Base-by-base conservation (phyloP, 2,797 vertebrate species). In the Gobio occitaniae region DNA sequence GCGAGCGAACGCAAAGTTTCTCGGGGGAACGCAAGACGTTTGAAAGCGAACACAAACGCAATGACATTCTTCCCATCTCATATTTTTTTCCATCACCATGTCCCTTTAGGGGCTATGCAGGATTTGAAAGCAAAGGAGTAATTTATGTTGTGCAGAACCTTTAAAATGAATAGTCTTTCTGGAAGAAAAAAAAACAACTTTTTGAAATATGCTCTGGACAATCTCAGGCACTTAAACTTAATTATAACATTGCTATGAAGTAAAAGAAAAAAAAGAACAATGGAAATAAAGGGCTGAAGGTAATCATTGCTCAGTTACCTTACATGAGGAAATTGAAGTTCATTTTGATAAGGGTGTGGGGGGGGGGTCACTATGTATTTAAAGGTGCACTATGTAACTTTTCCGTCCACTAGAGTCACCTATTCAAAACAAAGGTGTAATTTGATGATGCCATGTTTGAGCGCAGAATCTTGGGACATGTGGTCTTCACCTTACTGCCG, bases 161-260 rank as follows among this genome's bases (percentile, higher is more conserved):
- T 77, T 77, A 36, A 36, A 74, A 36, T 21, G 1, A 75, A 75
- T 52, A 74, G n/a, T 32, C 32, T 19, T 56, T 11, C 19, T 59
- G 21, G n/a, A 54, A 41, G 4, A 6, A 77, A 38, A 54, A 41
- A 77, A 1, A 32, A 32, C 32, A 32, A 9, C 10, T n/a, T 59
- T 77, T 41, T 13, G 6, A 77, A 77, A 59, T 59, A 15, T 2
- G 7, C 52, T 41, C 36, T 59, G 52, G 19, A 21, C 19, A 77
- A 8, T 77, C 74, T 59, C 52, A 77, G 19, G 19, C 36, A 38
- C 19, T 56, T 77, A 59, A 36, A 59, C 52, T 76, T n/a, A 41
- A 41, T 77, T 77, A 16, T 56, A 56, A 8, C 7, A 76, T 76
- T 76, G 56, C 56, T 19, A 41, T 76, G 32, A 76, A 56, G 32